These are phyloP conservation scores for Hippocampus mohnikei DNA, from an alignment of 2,113 vertebrate genomes.

Conservation along the genomic window DNA sequence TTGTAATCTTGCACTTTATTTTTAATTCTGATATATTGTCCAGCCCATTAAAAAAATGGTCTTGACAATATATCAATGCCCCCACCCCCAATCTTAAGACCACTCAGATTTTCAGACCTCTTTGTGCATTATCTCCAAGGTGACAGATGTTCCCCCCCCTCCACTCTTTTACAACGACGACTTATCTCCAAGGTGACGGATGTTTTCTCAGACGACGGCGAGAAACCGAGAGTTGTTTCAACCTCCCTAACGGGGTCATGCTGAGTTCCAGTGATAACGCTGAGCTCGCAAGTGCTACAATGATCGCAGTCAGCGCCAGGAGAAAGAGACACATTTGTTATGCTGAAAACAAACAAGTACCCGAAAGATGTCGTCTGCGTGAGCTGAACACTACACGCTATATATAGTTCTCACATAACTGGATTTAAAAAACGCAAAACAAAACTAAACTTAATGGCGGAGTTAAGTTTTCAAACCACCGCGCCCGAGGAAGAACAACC, in stretches of 20 bases:
- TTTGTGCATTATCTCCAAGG: constrained; percentile 6
- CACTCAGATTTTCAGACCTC: not conserved
- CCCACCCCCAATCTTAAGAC: too few relatives aligned
- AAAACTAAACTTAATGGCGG: too few relatives aligned
- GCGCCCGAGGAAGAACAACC: too few relatives aligned
- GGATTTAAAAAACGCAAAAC: too few relatives aligned
- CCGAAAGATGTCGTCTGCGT: too few relatives aligned
- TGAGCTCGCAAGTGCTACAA: not conserved
- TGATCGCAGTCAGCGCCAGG: constrained; percentile 21
- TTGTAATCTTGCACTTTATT: too few relatives aligned
- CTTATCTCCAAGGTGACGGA: not conserved
- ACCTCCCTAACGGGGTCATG: constrained; percentile 2
- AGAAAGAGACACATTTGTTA: not conserved
- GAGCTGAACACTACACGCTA: too few relatives aligned
- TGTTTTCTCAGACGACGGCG: not conserved
- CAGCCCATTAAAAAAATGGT: too few relatives aligned
- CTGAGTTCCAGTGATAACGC: not conserved
- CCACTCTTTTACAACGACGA: not conserved
- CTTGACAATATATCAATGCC: too few relatives aligned
- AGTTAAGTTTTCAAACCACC: too few relatives aligned
- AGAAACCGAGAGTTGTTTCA: not conserved
- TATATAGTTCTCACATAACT: too few relatives aligned
- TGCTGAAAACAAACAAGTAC: not conserved
- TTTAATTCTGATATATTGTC: too few relatives aligned
- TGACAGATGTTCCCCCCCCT: constrained; percentile 13